Conservation (phyloP, 2,797 vertebrate genomes). For the Cryptoblepharus egeriae region DNA sequence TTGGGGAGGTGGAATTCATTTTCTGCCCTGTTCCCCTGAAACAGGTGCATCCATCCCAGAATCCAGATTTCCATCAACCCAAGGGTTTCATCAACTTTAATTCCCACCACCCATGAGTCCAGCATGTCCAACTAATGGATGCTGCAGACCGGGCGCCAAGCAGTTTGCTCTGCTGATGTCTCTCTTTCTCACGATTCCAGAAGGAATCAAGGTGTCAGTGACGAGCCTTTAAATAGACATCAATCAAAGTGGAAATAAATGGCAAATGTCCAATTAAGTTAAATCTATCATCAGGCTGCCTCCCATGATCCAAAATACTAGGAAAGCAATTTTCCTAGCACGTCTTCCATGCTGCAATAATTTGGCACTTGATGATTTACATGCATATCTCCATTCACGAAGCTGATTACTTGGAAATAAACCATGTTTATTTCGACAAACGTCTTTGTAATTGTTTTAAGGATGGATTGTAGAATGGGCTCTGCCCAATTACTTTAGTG, state of each 20-base stretch:
- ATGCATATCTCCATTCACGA: background rate
- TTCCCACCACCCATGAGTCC: background rate
- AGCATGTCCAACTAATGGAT: background rate
- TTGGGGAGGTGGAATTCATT: conserved; percentile 2
- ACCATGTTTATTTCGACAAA: background rate
- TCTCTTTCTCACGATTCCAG: background rate
- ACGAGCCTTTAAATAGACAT: background rate
- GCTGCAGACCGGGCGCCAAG: no score
- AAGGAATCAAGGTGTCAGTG: background rate
- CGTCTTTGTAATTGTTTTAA: background rate
- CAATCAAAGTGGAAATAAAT: background rate
- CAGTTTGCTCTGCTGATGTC: background rate
- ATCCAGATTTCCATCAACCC: accelerated
- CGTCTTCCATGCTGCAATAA: background rate
- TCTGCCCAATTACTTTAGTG: background rate
- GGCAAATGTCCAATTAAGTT: background rate
- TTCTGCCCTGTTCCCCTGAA: background rate
- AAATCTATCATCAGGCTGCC: no score
- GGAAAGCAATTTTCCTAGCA: no score
- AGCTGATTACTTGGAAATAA: background rate
- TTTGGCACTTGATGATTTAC: background rate
- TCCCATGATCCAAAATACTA: background rate
- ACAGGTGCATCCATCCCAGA: background rate
- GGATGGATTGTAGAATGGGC: background rate
- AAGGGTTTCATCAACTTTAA: background rate